phyloP scores from a whole-genome alignment of 2,888 invertebrate genomes.

The Eupeodes luniger region DNA sequence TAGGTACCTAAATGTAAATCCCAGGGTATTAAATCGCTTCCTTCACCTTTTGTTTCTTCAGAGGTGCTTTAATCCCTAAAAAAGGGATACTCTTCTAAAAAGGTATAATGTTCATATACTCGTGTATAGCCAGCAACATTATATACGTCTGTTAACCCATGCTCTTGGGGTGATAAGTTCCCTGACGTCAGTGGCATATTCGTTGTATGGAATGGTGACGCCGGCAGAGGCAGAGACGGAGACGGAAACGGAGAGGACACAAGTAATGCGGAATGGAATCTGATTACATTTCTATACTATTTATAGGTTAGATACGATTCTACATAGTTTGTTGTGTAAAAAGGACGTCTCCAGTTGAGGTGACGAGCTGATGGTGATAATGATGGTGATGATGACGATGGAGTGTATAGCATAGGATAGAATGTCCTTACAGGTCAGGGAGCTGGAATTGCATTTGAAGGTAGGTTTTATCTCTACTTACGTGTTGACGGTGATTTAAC shows the following conservation, averaged over 20 bases:
- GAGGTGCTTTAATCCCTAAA: slow-evolving; percentile 27
- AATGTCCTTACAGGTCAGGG: slow-evolving; percentile 62
- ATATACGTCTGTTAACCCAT: background rate
- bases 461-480: slow-evolving; percentile 19
- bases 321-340: slow-evolving; percentile 1
- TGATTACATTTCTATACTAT: slow-evolving; percentile 43
- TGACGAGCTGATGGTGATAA: slow-evolving; percentile 21
- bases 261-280: slow-evolving; percentile 53
- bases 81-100: background rate
- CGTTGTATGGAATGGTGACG: too few relatives aligned
- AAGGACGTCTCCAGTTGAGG: slow-evolving; percentile 16
- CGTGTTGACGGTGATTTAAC: slow-evolving; percentile 38
- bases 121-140: too few relatives aligned
- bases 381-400: slow-evolving; percentile 3
- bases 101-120: background rate
- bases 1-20: slow-evolving; percentile 24
- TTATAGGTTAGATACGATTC: slow-evolving; percentile 26
- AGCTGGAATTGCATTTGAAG: slow-evolving; percentile 60
- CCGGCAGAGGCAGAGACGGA: too few relatives aligned
- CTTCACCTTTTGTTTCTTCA: background rate
- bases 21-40: slow-evolving; percentile 4
- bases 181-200: background rate
- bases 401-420: background rate
- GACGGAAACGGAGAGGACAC: slow-evolving; percentile 8
- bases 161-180: slow-evolving; percentile 5